Evolutionary conservation across 2,888 invertebrate species (phyloP).

Genomic region (Megastigmus dorsalis): DNA sequence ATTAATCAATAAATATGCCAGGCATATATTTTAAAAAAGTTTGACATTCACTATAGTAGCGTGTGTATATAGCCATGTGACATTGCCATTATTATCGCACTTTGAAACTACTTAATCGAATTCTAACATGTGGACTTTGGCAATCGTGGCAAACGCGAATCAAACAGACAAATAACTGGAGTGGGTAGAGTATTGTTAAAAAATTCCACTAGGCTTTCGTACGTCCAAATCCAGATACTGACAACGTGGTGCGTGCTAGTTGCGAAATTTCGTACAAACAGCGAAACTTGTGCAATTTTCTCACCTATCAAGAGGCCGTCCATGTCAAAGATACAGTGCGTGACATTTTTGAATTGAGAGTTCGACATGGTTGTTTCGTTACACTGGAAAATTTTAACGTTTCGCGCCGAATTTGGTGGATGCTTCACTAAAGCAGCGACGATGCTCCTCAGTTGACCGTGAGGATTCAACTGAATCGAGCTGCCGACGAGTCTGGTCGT

Average conservation of each 20-base stretch:
- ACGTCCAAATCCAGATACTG: not conserved
- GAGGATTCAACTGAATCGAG: constrained; percentile 9
- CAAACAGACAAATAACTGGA: no score
- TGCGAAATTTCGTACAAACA: not conserved
- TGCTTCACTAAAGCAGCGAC: not conserved
- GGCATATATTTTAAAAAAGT: no score
- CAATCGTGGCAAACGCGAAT: no score
- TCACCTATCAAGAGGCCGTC: constrained; percentile 70
- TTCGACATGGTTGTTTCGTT: not conserved
- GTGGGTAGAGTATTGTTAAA: no score
- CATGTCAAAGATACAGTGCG: constrained; percentile 72
- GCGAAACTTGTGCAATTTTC: not conserved
- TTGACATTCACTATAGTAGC: no score
- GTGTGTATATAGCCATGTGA: no score
- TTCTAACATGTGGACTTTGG: no score
- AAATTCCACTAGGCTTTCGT: not conserved
- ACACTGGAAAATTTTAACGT: not conserved
- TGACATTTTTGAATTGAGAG: constrained; percentile 63
- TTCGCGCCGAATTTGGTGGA: not conserved
- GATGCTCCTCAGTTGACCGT: not conserved
- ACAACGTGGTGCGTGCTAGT: not conserved
- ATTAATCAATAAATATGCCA: no score
- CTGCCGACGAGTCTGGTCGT: no score
- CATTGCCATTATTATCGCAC: no score
- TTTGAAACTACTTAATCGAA: no score